These are phyloP conservation scores for Apaloderma vittatum DNA, from an alignment of 2,113 vertebrate genomes.

Conservation along the genomic window DNA sequence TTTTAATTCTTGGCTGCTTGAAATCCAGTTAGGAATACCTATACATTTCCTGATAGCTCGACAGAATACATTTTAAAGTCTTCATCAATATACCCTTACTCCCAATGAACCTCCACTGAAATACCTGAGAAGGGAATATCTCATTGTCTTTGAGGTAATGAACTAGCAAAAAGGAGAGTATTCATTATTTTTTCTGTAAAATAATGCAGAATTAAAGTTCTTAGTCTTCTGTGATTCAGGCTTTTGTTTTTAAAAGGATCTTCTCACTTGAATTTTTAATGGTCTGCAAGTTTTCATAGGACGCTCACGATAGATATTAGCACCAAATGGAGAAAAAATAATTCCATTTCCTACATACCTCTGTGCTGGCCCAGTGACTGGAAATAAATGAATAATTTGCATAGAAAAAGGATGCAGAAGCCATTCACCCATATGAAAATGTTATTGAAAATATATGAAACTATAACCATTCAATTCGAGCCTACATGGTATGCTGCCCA, in stretches of 20 bases:
- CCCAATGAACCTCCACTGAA: not conserved
- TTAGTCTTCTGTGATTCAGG: not conserved
- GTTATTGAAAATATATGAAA: conserved; percentile 55
- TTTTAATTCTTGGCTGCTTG: not conserved
- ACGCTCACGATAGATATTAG: not conserved
- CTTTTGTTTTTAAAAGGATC: not conserved
- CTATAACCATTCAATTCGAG: conserved; percentile 31
- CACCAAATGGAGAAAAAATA: conserved; percentile 15
- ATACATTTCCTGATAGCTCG: not conserved
- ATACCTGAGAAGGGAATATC: not conserved
- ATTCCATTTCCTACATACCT: not conserved
- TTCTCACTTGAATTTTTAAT: not conserved
- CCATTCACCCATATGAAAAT: conserved; percentile 2
- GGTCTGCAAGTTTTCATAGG: not conserved
- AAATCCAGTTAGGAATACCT: not conserved
- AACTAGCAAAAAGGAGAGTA: not conserved
- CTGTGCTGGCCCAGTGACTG: not conserved
- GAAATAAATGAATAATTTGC: conserved; percentile 55
- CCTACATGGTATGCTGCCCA: conserved; percentile 17
- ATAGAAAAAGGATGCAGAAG: conserved; percentile 44
- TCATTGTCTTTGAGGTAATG: not conserved
- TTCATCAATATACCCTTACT: not conserved
- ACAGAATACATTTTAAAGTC: not conserved
- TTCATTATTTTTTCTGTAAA: not conserved
- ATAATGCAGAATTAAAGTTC: not conserved